phyloP scores from a whole-genome alignment of 2,113 vertebrate species.

The Pao palembangensis region DNA sequence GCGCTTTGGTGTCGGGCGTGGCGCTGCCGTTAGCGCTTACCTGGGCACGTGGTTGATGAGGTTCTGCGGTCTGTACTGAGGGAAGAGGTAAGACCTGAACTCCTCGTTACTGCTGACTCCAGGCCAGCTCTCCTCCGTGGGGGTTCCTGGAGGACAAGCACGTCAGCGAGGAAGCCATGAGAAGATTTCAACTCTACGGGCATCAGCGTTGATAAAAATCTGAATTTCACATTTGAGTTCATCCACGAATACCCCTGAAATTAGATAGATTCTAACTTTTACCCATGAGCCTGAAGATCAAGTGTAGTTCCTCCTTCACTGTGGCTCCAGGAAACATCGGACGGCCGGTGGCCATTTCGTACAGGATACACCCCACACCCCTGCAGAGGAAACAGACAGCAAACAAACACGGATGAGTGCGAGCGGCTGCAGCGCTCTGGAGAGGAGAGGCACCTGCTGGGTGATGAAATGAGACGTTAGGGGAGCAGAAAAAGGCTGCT shows the following conservation, averaged over 20 bases:
- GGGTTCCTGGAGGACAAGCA: conserved; percentile 77
- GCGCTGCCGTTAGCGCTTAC: conserved; percentile 57
- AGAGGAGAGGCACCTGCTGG: conserved; percentile 23
- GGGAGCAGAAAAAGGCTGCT: conserved; percentile 23
- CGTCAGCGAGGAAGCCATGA: not conserved
- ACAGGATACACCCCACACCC: conserved; percentile 94
- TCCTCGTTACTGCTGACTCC: conserved; percentile 83
- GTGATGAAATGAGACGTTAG: conserved; percentile 12
- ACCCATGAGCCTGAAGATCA: conserved; percentile 86
- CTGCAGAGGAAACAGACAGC: conserved; percentile 59
- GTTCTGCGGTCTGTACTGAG: conserved; percentile 81
- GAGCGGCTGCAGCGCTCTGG: too few species aligned
- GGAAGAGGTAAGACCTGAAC: conserved; percentile 86
- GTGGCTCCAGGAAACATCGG: conserved; percentile 95
- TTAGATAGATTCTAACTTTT: too few species aligned
- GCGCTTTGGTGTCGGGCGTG: too few species aligned
- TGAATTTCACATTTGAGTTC: too few species aligned
- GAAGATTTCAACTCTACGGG: not conserved
- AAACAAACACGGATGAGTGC: too few species aligned
- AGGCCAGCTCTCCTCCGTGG: conserved; percentile 88
- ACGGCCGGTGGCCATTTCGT: conserved; percentile 91
- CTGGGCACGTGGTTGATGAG: conserved; percentile 91
- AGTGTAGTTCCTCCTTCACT: conserved; percentile 91
- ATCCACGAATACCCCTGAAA: too few species aligned
- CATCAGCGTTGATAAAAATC: too few species aligned